Percentiles rank a stretch among this genome's conserved stretches.
These are phyloP conservation scores for Spermophilus dauricus DNA, from an alignment of 2,113 vertebrate genomes.

Conservation along the genomic window DNA sequence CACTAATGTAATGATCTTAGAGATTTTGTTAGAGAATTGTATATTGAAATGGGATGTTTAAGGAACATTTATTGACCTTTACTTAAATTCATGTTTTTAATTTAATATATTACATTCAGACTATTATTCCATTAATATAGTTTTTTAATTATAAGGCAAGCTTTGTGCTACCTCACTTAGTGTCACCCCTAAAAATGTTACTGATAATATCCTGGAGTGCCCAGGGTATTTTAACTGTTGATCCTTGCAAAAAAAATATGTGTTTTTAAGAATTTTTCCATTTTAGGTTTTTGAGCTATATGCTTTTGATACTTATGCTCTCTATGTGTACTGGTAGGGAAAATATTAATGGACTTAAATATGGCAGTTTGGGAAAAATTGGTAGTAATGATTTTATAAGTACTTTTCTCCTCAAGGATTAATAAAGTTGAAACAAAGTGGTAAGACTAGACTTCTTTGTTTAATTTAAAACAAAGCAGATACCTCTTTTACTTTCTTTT, in stretches of 20 bases:
- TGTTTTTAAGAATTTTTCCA: slow-evolving; percentile 25
- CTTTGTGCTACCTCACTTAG: slow-evolving; percentile 9
- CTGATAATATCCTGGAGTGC: slow-evolving; percentile 10
- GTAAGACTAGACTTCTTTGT: slow-evolving; percentile 17
- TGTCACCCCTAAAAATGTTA: slow-evolving; percentile 5
- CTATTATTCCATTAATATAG: neutral
- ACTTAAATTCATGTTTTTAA: slow-evolving; percentile 36
- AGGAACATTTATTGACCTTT: neutral
- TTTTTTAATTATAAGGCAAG: slow-evolving; percentile 33
- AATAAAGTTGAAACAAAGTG: slow-evolving; percentile 30
- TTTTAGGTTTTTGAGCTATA: neutral
- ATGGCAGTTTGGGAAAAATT: neutral
- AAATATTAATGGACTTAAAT: neutral
- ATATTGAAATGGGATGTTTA: slow-evolving; percentile 25
- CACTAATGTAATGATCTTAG: neutral
- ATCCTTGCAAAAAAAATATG: neutral
- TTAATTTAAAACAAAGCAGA: slow-evolving; percentile 33
- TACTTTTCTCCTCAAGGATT: neutral
- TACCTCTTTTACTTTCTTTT: neutral
- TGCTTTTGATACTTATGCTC: neutral
- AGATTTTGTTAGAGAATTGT: neutral
- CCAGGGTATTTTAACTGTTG: neutral
- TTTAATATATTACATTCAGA: slow-evolving; percentile 35
- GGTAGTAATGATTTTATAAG: neutral
- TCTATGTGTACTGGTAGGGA: neutral